These are phyloP conservation scores for Neoarius graeffei DNA, from an alignment of 2,113 vertebrate genomes.

Conservation along the genomic window DNA sequence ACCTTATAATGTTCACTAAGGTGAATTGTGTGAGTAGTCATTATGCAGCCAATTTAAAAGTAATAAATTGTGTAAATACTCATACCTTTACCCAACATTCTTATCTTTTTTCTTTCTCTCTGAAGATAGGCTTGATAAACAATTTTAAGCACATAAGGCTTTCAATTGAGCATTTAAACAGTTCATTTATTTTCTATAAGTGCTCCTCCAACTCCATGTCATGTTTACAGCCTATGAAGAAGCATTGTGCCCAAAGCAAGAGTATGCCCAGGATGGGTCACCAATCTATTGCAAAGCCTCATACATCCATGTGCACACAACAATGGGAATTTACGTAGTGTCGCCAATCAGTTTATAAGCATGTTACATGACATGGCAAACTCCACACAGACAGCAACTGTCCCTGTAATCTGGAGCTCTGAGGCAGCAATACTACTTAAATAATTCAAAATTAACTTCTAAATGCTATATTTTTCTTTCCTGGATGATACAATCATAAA, in stretches of 20 bases:
- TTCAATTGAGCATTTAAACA: neutral
- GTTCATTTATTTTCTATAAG: neutral
- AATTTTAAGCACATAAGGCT: neutral
- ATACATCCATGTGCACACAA: neutral
- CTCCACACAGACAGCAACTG: neutral
- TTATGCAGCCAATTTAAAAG: neutral
- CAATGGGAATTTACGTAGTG: neutral
- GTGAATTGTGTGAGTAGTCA: neutral
- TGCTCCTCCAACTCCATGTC: neutral
- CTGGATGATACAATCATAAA: neutral
- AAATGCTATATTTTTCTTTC: neutral
- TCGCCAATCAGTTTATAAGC: neutral
- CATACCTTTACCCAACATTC: neutral
- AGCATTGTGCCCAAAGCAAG: neutral
- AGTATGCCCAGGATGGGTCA: too few species aligned
- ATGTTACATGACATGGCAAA: neutral
- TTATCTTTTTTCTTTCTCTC: neutral
- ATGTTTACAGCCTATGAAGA: neutral
- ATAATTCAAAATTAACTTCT: neutral
- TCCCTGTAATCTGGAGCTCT: neutral
- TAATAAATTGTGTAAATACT: neutral
- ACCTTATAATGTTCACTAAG: too few species aligned
- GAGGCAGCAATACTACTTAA: neutral
- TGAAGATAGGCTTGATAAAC: neutral
- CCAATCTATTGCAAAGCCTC: too few species aligned